Conservation (phyloP, 2,888 invertebrate species). For the Herminia tarsipennalis region DNA sequence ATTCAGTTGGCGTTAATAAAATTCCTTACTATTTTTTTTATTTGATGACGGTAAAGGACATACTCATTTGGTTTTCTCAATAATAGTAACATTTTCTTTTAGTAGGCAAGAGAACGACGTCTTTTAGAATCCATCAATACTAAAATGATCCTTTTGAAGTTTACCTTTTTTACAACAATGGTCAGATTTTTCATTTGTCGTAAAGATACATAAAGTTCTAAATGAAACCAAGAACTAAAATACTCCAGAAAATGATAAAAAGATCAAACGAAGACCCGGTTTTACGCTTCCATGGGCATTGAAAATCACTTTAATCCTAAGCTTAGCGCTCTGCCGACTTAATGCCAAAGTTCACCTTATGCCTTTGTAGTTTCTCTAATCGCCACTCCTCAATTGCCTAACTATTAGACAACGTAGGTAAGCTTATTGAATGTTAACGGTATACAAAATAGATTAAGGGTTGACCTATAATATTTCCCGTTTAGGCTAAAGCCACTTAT, state of each 20-base stretch:
- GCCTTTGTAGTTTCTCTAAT: slow-evolving; percentile 4
- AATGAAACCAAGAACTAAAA: no score
- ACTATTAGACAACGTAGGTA: slow-evolving; percentile 12
- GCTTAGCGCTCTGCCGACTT: slow-evolving; percentile 2
- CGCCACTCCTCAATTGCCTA: slow-evolving; percentile 9
- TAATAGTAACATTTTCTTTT: no score
- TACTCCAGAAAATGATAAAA: neutral
- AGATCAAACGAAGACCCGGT: neutral
- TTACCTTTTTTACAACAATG: no score
- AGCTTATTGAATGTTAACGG: slow-evolving; percentile 24
- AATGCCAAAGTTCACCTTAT: slow-evolving; percentile 17
- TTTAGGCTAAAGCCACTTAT: slow-evolving; percentile 57
- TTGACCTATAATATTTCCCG: slow-evolving; percentile 42
- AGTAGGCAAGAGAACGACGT: no score
- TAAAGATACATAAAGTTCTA: no score
- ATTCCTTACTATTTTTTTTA: no score
- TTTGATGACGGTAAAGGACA: no score
- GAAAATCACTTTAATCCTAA: slow-evolving; percentile 4
- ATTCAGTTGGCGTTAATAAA: no score
- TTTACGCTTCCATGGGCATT: neutral
- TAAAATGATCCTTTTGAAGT: no score
- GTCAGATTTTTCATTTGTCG: no score
- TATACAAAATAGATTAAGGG: slow-evolving; percentile 37
- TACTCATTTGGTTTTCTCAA: no score
- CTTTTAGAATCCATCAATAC: no score